Percentiles rank a stretch among this genome's conserved stretches.
phyloP scores from a whole-genome alignment of 2,113 vertebrate genomes.

The Leucopsar rothschildi region DNA sequence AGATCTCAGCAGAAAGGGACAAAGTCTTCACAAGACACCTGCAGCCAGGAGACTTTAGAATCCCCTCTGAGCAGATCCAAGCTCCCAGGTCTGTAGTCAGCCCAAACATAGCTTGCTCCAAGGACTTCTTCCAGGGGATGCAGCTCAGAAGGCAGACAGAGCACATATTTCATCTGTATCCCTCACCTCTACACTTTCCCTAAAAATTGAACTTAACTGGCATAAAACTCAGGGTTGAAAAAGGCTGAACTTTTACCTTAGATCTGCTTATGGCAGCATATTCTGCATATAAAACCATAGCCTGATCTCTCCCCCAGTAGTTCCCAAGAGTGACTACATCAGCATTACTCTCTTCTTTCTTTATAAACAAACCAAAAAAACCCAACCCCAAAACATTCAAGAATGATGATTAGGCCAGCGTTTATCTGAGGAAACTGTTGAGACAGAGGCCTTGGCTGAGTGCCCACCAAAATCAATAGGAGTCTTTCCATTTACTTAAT shows the following conservation, averaged over 20 bases:
- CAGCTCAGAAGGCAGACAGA: background rate
- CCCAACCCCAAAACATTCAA: background rate
- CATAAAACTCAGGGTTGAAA: background rate
- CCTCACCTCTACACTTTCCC: accelerated
- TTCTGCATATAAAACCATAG: background rate
- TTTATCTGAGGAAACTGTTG: background rate
- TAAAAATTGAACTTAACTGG: background rate
- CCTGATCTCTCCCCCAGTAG: background rate
- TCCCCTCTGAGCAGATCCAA: background rate
- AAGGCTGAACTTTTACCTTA: background rate
- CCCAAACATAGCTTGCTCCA: background rate
- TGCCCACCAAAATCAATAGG: background rate
- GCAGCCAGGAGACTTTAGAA: background rate
- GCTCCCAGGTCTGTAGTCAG: background rate
- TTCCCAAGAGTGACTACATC: background rate
- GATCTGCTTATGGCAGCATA: background rate
- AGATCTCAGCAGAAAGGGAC: background rate
- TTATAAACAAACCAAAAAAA: background rate
- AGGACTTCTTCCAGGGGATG: background rate
- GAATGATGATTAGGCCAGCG: background rate
- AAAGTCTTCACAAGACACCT: background rate
- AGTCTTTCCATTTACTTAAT: background rate
- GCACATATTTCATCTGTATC: background rate
- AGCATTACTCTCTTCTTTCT: background rate
- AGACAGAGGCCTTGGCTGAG: background rate